phyloP scores from a whole-genome alignment of 2,888 invertebrate species.

The Chrysopilus asiliformis region DNA sequence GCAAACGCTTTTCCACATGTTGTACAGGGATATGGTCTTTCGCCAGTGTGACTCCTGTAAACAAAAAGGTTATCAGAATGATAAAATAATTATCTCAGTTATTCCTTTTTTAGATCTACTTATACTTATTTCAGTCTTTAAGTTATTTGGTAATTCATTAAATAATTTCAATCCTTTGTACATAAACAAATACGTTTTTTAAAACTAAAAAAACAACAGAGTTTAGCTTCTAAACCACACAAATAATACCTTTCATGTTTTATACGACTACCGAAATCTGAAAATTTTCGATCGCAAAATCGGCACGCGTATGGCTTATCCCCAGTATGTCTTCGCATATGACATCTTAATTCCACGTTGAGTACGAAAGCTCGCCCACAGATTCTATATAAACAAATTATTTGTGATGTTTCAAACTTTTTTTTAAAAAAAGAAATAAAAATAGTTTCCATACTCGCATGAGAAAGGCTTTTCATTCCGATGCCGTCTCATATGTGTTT shows the following conservation, averaged over 20 bases:
- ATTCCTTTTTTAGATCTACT: too few species aligned
- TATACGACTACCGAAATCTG: conserved; percentile 34
- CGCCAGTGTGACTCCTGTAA: conserved; percentile 29
- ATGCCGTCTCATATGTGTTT: conserved; percentile 34
- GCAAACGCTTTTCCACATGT: conserved; percentile 32
- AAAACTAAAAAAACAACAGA: too few species aligned
- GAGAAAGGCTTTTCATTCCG: conserved; percentile 32
- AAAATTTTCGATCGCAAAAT: conserved; percentile 33
- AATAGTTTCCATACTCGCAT: conserved; percentile 32
- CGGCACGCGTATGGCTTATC: conserved; percentile 33
- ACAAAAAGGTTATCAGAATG: too few species aligned
- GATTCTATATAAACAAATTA: conserved; percentile 22
- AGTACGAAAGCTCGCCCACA: conserved; percentile 32
- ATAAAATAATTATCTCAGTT: too few species aligned
- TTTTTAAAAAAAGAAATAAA: conserved; percentile 6
- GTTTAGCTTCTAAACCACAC: too few species aligned
- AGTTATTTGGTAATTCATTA: too few species aligned
- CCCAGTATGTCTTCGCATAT: conserved; percentile 36
- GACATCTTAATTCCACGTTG: conserved; percentile 32
- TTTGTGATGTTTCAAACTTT: too few species aligned
- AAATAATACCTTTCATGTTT: conserved; percentile 31
- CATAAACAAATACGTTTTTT: too few species aligned
- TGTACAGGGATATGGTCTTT: conserved; percentile 30
- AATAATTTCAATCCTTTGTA: too few species aligned
- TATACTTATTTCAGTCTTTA: too few species aligned